Evolutionary conservation across 2,888 invertebrate species (phyloP), one percentile per base, ranked within the genome.

Genomic region (Eulithis testata): DNA sequence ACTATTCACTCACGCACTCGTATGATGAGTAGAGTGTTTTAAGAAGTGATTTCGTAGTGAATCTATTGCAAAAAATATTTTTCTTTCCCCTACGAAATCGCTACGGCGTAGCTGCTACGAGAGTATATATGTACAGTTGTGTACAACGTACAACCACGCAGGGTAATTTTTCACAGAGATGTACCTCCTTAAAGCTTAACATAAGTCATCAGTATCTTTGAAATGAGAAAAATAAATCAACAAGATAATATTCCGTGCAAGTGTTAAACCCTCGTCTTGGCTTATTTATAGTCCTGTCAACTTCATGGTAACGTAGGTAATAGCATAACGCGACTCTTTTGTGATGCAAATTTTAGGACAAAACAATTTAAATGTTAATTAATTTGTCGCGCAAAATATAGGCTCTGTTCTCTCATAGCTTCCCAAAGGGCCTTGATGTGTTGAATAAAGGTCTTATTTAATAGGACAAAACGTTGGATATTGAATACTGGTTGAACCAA

Each of bases 281-380:
- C 57, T 76, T 79, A 74, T 76, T 78, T 79, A 79, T 76, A 61
- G 69, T 73, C 68, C 68, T 71, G 74, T 72, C 76, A 71, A 63
- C 62, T 36, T 62, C 69, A 69, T 68, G 66, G 68, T 54, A 58
- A 56, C 66, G 63, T 60, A 55, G 59, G 71, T 74, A 69, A 69
- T 70, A 64, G 56, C 55, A 40, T 54, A 27, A 60, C 45, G 57
- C 60, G 45, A 76, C 78, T 80, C 86, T 90, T 59, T 91, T 90
- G 89, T 89, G 65, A 91, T 91, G 90, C 83, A 86, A 90, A 91
- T 90, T 76, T 76, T 74, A 80, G 82, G 81, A 78, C 79, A 80
- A 83, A 86, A 90, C 86, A 85, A 90, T 91, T 90, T 87, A 88
- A 87, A 91, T 91, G 90, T 81, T 88, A 91, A 91, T 91, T 87